These are phyloP conservation scores for Acrobeloides nanus DNA, from an alignment of 2,888 invertebrate species.

Conservation along the genomic window DNA sequence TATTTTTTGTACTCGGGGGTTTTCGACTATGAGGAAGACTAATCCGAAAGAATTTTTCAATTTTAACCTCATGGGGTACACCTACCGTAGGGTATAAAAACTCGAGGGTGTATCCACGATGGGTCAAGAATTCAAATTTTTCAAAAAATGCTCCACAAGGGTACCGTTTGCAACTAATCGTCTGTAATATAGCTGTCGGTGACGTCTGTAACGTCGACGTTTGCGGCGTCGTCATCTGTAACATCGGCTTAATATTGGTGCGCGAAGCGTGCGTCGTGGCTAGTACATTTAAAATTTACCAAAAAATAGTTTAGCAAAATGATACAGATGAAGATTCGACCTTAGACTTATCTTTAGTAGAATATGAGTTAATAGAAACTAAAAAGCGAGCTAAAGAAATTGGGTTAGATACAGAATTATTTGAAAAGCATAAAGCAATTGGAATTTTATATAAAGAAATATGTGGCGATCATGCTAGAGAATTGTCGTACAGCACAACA, in stretches of 20 bases:
- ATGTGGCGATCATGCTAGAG: slow-evolving; percentile 40
- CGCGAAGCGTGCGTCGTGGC: neutral
- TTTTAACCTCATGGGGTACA: no score
- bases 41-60: no score
- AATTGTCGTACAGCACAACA: slow-evolving; percentile 39
- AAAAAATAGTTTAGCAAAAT: slow-evolving; percentile 17
- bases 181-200: no score
- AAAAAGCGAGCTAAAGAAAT: slow-evolving; percentile 33
- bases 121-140: no score
- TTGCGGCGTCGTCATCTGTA: no score
- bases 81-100: no score
- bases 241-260: no score
- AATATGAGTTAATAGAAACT: slow-evolving; percentile 32
- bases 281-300: neutral
- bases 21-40: no score
- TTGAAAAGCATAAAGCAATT: slow-evolving; percentile 38
- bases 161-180: neutral
- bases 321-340: slow-evolving; percentile 6
- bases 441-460: slow-evolving; percentile 43
- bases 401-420: slow-evolving; percentile 35
- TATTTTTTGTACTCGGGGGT: no score
- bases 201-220: no score
- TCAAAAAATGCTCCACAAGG: no score
- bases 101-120: no score
- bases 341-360: slow-evolving; percentile 13